Evolutionary conservation across 2,888 invertebrate genomes (phyloP).

Genomic region (Drosophila mayaguana): DNA sequence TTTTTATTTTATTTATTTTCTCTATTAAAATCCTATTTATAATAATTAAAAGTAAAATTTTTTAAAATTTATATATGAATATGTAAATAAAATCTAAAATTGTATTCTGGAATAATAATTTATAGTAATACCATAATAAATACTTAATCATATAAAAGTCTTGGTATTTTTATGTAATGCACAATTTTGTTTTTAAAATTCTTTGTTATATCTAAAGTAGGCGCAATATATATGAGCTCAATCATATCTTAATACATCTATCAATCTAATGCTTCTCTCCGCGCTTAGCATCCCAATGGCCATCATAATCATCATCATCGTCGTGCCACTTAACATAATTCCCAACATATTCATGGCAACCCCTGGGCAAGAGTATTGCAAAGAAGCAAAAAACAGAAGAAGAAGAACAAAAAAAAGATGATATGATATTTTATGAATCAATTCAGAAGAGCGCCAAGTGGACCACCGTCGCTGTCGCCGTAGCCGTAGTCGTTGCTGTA

Average conservation of each 20-base stretch:
- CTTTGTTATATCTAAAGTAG: too few relatives aligned
- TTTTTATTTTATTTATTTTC: too few relatives aligned
- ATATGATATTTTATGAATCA: constrained; percentile 81
- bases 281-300: not conserved
- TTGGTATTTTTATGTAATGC: too few relatives aligned
- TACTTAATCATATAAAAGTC: too few relatives aligned
- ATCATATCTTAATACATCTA: not conserved
- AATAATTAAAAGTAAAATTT: too few relatives aligned
- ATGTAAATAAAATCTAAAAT: too few relatives aligned
- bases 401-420: constrained; percentile 62
- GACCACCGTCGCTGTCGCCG: constrained; percentile 73
- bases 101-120: too few relatives aligned
- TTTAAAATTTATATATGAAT: too few relatives aligned
- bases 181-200: too few relatives aligned
- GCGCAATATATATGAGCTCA: too few relatives aligned
- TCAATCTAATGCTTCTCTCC: not conserved
- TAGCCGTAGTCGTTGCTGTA: constrained; percentile 27
- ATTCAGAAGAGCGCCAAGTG: constrained; percentile 81
- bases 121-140: too few relatives aligned
- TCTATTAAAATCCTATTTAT: too few relatives aligned
- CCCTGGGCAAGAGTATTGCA: constrained; percentile 17
- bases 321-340: not conserved
- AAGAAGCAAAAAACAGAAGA: constrained; percentile 33
- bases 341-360: not conserved
- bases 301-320: not conserved